phyloP scores from a whole-genome alignment of 2,797 vertebrate genomes.

The Hyperoplus lanceolatus region DNA sequence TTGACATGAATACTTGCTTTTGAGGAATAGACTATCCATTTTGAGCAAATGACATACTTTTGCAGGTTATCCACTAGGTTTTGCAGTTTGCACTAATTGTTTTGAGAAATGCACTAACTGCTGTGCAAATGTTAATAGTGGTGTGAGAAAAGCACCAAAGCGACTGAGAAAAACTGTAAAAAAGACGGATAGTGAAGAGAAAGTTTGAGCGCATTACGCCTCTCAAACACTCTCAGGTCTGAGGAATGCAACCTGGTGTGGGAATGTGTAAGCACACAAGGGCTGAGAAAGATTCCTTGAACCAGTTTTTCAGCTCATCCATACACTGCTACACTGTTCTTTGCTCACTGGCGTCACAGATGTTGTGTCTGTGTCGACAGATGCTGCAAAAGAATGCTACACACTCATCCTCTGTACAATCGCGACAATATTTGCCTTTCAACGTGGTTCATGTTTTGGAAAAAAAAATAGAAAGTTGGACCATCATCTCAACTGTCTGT shows the following conservation, averaged over 20 bases:
- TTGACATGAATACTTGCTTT: too few relatives aligned
- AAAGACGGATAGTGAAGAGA: conserved; percentile 43
- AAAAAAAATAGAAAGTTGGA: not conserved
- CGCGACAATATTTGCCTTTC: not conserved
- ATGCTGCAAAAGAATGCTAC: conserved; percentile 19
- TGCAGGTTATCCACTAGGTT: too few relatives aligned
- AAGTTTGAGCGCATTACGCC: conserved; percentile 38
- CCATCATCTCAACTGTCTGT: not conserved
- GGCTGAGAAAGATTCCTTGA: conserved; percentile 30
- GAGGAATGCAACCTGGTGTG: conserved; percentile 62
- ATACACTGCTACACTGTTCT: conserved; percentile 23
- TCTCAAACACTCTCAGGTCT: conserved; percentile 49
- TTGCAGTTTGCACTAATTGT: too few relatives aligned
- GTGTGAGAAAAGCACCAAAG: too few relatives aligned
- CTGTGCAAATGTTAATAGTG: too few relatives aligned
- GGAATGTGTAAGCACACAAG: conserved; percentile 43
- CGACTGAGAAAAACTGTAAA: not conserved
- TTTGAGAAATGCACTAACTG: too few relatives aligned
- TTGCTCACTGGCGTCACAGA: conserved; percentile 18
- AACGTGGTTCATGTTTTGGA: not conserved
- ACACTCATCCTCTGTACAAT: not conserved
- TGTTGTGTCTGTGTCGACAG: conserved; percentile 9
- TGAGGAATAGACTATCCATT: too few relatives aligned
- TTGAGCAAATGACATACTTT: too few relatives aligned
- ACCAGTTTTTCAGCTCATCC: conserved; percentile 66